phyloP scores from a whole-genome alignment of 1,140 invertebrate species.

The Eupristina koningsbergeri region DNA sequence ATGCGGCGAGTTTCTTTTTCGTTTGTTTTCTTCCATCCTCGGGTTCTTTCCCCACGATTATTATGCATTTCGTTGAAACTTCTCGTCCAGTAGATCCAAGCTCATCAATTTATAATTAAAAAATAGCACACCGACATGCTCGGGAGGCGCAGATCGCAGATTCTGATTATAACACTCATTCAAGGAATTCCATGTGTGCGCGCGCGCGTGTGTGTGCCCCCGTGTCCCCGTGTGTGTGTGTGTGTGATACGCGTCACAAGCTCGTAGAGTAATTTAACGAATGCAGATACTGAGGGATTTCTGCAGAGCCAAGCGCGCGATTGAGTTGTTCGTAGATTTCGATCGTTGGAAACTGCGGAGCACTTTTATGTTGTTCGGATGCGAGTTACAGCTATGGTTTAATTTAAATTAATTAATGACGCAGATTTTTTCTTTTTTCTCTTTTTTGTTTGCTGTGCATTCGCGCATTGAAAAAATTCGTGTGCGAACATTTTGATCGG shows the following conservation, averaged over 20 bases:
- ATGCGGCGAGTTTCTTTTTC: no score
- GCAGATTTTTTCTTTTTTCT: no score
- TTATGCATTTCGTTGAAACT: not conserved
- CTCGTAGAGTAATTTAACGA: slow-evolving; percentile 44
- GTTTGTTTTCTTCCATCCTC: no score
- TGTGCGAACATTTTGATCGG: slow-evolving; percentile 41
- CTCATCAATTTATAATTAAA: slow-evolving; percentile 31
- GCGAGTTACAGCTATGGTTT: not conserved
- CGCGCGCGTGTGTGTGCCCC: no score
- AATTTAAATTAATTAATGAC: slow-evolving; percentile 42
- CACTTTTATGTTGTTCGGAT: not conserved
- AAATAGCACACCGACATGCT: not conserved
- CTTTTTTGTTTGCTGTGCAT: no score
- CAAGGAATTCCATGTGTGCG: slow-evolving; percentile 30
- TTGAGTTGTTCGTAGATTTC: slow-evolving; percentile 40
- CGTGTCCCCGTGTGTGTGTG: slow-evolving; percentile 9
- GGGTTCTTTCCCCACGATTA: not conserved
- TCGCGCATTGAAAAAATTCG: not conserved
- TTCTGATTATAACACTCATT: slow-evolving; percentile 45
- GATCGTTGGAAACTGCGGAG: not conserved
- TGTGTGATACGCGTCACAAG: not conserved
- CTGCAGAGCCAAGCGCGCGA: not conserved
- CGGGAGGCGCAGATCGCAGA: slow-evolving; percentile 21
- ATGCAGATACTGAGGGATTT: slow-evolving; percentile 47
- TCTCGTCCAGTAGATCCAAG: not conserved